Percentiles rank a stretch among this genome's conserved stretches.
These are phyloP conservation scores for Clistopyga incitator DNA, from an alignment of 2,888 invertebrate species.

Conservation along the genomic window DNA sequence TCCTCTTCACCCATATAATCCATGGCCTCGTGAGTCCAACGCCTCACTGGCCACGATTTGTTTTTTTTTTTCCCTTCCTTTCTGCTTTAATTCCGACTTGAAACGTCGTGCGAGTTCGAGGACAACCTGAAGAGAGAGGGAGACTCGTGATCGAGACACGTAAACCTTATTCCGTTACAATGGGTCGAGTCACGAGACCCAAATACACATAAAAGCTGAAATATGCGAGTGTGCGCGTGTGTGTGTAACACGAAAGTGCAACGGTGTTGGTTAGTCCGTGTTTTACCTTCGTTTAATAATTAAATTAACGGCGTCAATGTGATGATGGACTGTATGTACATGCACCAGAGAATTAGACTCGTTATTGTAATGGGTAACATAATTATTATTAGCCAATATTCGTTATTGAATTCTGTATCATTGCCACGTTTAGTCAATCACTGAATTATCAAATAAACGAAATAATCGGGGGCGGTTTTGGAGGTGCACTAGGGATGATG, in stretches of 20 bases:
- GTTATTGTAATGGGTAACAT: background rate
- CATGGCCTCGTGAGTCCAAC: background rate
- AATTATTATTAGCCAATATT: background rate
- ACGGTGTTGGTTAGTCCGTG: background rate
- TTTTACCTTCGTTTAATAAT: background rate
- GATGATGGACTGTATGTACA: background rate
- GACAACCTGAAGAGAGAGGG: background rate
- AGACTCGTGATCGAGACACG: background rate
- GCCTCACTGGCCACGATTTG: constrained; percentile 1
- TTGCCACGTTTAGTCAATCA: background rate
- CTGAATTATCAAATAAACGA: no score
- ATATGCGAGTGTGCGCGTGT: no score
- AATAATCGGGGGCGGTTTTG: no score
- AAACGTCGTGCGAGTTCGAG: background rate
- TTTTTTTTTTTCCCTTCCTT: background rate
- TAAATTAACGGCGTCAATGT: background rate
- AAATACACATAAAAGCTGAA: background rate
- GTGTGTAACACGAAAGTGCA: background rate
- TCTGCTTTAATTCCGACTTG: background rate
- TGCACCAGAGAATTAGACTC: background rate
- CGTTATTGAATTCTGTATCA: background rate
- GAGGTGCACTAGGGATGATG: no score
- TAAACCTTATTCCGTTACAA: background rate
- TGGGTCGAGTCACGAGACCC: constrained; percentile 11
- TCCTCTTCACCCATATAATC: background rate